Base-by-base conservation (phyloP, 2,113 vertebrate species). In the Pelusios castaneus region DNA sequence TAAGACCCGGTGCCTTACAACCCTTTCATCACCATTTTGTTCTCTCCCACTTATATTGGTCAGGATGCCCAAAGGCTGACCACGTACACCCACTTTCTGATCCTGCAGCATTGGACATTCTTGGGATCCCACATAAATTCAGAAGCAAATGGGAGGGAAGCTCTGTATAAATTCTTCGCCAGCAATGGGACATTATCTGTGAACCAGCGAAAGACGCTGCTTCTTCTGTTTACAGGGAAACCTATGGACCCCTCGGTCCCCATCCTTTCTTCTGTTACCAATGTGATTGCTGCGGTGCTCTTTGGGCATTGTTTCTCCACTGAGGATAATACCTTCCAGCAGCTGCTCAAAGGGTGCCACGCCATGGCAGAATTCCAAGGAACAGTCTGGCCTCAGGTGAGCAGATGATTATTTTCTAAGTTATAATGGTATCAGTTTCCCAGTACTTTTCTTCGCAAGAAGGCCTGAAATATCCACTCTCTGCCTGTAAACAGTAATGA, bases 261-360 rank as follows among this genome's bases (percentile, higher is more conserved):
- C 38, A 84, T 95, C 47, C 70, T 78, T 77, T 94, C 82, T 80
- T 45, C 91, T 45, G 92, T 55, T 2, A 82, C 86, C 56, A 96
- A 85, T 7, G 27, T 87, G 34, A 96, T 25, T 27, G 77, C 4
- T 14, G 84, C 77, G 38, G 52, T 84, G 3, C 31, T 94, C 81
- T 97, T 96, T 45, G 78, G 93, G 67, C 54, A 21, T 13, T 55
- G n/a, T 27, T 95, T 96, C 80, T 75, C 85, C 67, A 76, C 8
- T 2, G 95, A 95, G 82, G 88, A 92, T 79, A 80, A 63, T 6
- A 24, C 52, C 45, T 93, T 94, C 67, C 85, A 91, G 67, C 79
- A 88, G 43, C 41, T 94, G 75, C 84, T 89, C 55, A 84, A 87
- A 77, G 76, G 70, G 78, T 95, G 78, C 22, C 24, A 85, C 75